Evolutionary conservation across 2,888 invertebrate species (phyloP).

Genomic region (Pheosia tremula): DNA sequence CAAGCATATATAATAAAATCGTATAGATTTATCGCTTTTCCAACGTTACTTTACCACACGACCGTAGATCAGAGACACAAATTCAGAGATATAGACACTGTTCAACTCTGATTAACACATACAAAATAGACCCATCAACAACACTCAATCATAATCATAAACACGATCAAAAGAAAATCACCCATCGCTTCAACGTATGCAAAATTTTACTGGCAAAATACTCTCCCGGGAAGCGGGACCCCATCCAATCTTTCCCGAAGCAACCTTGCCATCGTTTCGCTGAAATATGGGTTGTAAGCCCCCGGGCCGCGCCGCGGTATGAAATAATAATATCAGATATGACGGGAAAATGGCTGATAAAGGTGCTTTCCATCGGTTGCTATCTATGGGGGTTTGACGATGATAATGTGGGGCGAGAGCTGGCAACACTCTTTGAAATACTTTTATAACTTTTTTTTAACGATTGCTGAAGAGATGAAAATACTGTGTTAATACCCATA

Average conservation of each 20-base stretch:
- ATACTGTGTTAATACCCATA: too few relatives aligned
- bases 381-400: constrained; percentile 33
- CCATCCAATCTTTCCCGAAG: constrained; percentile 46
- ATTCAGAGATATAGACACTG: not conserved
- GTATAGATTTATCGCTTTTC: too few relatives aligned
- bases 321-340: constrained; percentile 58
- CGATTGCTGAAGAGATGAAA: too few relatives aligned
- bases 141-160: constrained; percentile 9
- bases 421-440: not conserved
- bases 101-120: not conserved
- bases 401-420: constrained; percentile 24
- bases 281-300: constrained; percentile 59
- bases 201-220: constrained; percentile 60
- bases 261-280: constrained; percentile 49
- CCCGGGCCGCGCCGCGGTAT: constrained; percentile 41
- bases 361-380: constrained; percentile 43
- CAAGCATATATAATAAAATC: too few relatives aligned
- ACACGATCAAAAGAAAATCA: constrained; percentile 31
- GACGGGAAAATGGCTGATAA: constrained; percentile 58
- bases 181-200: constrained; percentile 52
- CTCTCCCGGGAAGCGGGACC: constrained; percentile 30
- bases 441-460: not conserved
- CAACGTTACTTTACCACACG: too few relatives aligned
- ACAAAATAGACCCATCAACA: not conserved
- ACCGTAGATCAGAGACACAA: not conserved